Percentiles rank a stretch among this genome's conserved stretches.
Evolutionary conservation across 2,797 vertebrate species (phyloP).

Genomic region (Pantherophis vulpinus): DNA sequence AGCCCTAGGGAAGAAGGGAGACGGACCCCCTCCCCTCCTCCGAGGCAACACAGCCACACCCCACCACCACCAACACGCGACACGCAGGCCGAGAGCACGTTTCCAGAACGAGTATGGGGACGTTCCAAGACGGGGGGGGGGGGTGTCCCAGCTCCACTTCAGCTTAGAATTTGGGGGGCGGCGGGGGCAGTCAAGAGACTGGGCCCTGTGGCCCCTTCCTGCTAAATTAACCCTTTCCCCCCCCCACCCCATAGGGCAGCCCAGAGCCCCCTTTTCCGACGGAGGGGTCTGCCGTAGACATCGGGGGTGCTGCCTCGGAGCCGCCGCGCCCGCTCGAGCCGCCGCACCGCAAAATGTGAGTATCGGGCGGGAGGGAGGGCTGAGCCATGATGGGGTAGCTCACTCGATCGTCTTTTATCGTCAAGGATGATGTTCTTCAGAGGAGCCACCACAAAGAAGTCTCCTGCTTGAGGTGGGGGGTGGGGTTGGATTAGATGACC

Average conservation of each 20-base stretch:
- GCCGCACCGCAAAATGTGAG: background rate
- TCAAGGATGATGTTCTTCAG: too few relatives aligned
- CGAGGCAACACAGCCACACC: constrained; percentile 75
- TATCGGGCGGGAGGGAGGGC: background rate
- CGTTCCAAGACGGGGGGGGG: background rate
- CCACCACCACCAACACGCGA: constrained; percentile 55
- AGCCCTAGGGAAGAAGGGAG: constrained; percentile 54
- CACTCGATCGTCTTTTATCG: too few relatives aligned
- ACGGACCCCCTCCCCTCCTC: constrained; percentile 56
- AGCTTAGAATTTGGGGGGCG: background rate
- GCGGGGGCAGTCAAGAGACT: background rate
- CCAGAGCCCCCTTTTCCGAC: background rate
- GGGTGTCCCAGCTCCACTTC: background rate
- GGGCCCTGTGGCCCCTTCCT: background rate
- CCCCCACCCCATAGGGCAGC: background rate
- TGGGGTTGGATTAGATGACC: too few relatives aligned
- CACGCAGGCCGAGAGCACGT: constrained; percentile 33
- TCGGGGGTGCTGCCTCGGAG: background rate
- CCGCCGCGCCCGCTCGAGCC: background rate
- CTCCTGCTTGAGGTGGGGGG: too few relatives aligned
- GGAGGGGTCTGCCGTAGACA: background rate
- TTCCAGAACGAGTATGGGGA: constrained; percentile 8
- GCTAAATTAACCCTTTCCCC: constrained; percentile 13
- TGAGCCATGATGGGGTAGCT: background rate
- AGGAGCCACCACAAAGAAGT: too few relatives aligned